phyloP scores from a whole-genome alignment of 2,113 vertebrate genomes.

The Trematomus loennbergii region DNA sequence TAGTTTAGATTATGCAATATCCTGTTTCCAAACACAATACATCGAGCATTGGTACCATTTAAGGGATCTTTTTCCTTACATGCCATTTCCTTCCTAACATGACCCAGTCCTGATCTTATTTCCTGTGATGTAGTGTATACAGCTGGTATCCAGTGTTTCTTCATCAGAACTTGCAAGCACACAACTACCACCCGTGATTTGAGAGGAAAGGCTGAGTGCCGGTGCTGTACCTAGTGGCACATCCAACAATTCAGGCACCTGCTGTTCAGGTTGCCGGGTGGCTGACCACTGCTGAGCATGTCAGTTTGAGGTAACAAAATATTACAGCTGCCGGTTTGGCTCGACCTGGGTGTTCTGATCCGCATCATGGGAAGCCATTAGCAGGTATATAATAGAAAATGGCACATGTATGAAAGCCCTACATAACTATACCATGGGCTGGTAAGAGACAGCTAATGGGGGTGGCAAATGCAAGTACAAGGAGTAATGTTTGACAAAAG shows the following conservation, averaged over 20 bases:
- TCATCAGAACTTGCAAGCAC: not conserved
- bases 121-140: not conserved
- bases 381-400: slow-evolving; percentile 12
- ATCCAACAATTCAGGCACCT: slow-evolving; percentile 2
- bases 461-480: too few species aligned
- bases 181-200: not conserved
- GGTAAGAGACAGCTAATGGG: too few species aligned
- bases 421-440: too few species aligned
- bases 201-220: not conserved
- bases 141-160: slow-evolving; percentile 2
- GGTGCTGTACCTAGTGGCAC: not conserved
- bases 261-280: slow-evolving; percentile 12
- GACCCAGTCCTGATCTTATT: not conserved
- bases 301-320: slow-evolving; percentile 18
- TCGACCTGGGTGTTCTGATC: slow-evolving; percentile 21
- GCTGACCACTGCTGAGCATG: slow-evolving; percentile 22
- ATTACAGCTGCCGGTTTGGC: slow-evolving; percentile 20
- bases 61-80: not conserved
- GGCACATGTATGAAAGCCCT: not conserved
- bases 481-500: too few species aligned
- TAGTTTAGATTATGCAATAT: not conserved
- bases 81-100: not conserved
- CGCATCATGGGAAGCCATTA: slow-evolving; percentile 33
- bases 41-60: not conserved
- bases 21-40: not conserved